phyloP scores from a whole-genome alignment of 2,113 vertebrate species.

The Myiozetetes cayanensis region DNA sequence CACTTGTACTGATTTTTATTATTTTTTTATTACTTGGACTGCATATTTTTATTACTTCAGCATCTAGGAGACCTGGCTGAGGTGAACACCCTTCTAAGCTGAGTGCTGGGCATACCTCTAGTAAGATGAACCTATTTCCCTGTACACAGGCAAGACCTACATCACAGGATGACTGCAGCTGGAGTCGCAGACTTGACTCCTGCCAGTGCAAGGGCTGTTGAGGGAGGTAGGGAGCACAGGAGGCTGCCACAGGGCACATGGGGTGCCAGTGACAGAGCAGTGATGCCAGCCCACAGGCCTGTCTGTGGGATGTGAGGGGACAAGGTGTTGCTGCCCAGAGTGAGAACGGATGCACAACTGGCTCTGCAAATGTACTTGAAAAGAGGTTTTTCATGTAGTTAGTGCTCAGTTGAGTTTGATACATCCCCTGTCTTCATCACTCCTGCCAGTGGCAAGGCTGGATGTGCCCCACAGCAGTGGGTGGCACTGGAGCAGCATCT shows the following conservation, averaged over 20 bases:
- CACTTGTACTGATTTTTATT: background rate
- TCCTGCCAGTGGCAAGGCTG: background rate
- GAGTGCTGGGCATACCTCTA: background rate
- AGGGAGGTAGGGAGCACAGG: background rate
- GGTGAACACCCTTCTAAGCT: background rate
- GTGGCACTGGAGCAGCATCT: background rate
- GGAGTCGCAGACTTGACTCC: background rate
- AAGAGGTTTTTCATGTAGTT: constrained; percentile 20
- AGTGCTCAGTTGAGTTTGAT: constrained; percentile 6
- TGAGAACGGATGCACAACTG: constrained; percentile 2
- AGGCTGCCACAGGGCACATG: background rate
- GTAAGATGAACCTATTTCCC: background rate
- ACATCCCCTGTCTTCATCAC: background rate
- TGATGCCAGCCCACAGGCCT: background rate
- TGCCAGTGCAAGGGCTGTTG: background rate
- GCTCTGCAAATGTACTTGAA: constrained; percentile 10
- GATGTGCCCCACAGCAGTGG: background rate
- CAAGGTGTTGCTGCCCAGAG: background rate
- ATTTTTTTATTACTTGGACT: background rate
- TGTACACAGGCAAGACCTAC: background rate
- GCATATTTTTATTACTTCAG: background rate
- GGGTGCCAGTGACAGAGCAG: background rate
- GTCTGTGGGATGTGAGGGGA: background rate
- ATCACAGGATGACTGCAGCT: rapidly evolving
- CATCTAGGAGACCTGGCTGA: background rate